These are phyloP conservation scores for Drosophila formosana DNA, from an alignment of 2,888 invertebrate genomes.

Conservation along the genomic window DNA sequence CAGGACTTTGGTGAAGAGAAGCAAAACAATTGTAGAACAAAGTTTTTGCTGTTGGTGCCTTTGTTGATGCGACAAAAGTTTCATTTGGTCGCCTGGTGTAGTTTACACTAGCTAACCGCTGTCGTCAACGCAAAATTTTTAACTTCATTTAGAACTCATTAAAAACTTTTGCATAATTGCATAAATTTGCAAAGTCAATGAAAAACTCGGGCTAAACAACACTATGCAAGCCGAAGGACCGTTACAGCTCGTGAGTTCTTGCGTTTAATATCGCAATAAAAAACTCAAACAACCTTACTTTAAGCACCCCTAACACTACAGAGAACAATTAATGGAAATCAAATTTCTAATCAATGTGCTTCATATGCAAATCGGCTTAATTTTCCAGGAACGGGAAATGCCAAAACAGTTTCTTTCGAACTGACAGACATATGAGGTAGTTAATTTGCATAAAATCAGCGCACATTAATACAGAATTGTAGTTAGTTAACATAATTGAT, in stretches of 20 bases:
- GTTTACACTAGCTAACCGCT: constrained; percentile 70
- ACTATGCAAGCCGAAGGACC: constrained; percentile 5
- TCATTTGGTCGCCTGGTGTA: constrained; percentile 59
- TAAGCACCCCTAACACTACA: neutral
- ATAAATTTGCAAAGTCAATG: constrained; percentile 79
- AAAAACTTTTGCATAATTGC: constrained; percentile 80
- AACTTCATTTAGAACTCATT: constrained; percentile 79
- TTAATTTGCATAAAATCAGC: neutral
- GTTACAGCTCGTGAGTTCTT: neutral
- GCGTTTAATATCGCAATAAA: neutral
- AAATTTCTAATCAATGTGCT: constrained; percentile 5
- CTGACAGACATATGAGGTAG: neutral
- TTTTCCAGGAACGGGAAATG: neutral
- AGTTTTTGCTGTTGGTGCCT: constrained; percentile 28
- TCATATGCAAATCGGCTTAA: constrained; percentile 1
- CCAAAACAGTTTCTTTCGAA: neutral
- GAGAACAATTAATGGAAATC: neutral
- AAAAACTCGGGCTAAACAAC: constrained; percentile 56
- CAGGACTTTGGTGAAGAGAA: neutral
- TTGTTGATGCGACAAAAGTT: constrained; percentile 62
- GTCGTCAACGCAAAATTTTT: constrained; percentile 67
- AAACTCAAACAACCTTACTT: neutral
- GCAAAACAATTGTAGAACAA: constrained; percentile 27
- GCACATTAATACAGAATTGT: neutral
- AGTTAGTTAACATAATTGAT: neutral